These are phyloP conservation scores for Zeus faber DNA, from an alignment of 2,113 vertebrate species.

Conservation along the genomic window DNA sequence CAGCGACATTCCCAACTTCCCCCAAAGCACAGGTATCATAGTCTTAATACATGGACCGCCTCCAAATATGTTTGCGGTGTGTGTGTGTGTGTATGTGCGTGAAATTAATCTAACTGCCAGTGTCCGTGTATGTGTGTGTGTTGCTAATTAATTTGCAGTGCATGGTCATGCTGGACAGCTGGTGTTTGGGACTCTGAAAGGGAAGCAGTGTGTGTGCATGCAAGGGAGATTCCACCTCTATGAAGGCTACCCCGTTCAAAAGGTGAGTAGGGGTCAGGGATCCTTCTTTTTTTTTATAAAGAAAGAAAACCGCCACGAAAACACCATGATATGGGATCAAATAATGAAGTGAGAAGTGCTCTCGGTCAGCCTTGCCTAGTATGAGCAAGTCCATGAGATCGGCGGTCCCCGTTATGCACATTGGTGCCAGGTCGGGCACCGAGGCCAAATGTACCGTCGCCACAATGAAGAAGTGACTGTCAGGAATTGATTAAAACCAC, in stretches of 20 bases:
- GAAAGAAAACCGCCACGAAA: no score
- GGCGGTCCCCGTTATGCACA: no score
- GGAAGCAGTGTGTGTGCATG: constrained; percentile 87
- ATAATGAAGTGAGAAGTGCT: no score
- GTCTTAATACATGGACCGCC: no score
- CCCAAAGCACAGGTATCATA: constrained; percentile 78
- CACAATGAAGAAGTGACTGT: no score
- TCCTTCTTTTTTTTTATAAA: no score
- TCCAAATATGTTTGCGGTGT: constrained; percentile 10
- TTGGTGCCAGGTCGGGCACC: no score
- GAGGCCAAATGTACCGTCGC: no score
- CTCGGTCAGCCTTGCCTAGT: no score
- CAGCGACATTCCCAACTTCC: constrained; percentile 85
- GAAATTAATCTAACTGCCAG: background rate
- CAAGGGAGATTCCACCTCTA: constrained; percentile 91
- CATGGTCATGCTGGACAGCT: constrained; percentile 82
- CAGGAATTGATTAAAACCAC: no score
- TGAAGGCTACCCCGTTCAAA: constrained; percentile 83
- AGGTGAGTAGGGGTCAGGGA: constrained; percentile 72
- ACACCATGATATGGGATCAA: no score
- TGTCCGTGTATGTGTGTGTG: constrained; percentile 14
- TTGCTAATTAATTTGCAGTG: constrained; percentile 70
- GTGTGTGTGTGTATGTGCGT: constrained; percentile 4
- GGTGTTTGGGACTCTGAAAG: constrained; percentile 86
- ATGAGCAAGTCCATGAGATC: no score